Evolutionary conservation across 1,140 invertebrate genomes (phyloP), one percentile per base, ranked within the genome.

Genomic region (Plectus sambesii): DNA sequence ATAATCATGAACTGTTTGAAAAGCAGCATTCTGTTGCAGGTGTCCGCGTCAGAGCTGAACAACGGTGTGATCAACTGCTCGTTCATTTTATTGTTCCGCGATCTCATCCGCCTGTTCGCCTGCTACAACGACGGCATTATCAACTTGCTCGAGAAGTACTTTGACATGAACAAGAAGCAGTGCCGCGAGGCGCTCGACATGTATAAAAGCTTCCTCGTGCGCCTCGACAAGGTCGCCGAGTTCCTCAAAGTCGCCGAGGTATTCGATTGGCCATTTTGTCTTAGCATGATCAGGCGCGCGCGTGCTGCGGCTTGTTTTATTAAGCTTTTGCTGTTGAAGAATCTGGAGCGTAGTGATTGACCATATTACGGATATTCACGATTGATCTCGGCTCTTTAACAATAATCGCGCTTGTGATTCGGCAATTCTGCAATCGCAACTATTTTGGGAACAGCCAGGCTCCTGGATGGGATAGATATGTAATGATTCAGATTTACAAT

Each of bases 81-180:
- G 60, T 99, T 98, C 72, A 92, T 97, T 83, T 76, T 98, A 49
- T 78, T 99, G 36, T 98, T 98, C 74, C 80, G 92, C 73, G 94
- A 99, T 78, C 80, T 98, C 59, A 98, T 99, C 70, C 80, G 93
- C 60, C 76, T 99, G 48, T 99, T 98, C 78, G 94, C 93, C 40
- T 94, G 92, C 72, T 98, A 98, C 75, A 99, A 99, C 73, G 93
- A 99, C 75, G 93, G 89, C 57, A 92, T 98, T 60, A 99, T 99
- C 64, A 99, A 98, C 78, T 79, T 98, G 57, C 76, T 99, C 73
- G 88, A 92, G 74, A 93, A 98, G 75, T 98, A 90, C 76, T 99
- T 98, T 75, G 89, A 96, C 71, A 97, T 98, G 90, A 97, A 98
- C 74, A 98, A 97, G 72, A 99, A 99, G 61, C 73, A 78, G 60